Conservation (phyloP, 23 tunicate genomes). For the Oikopleura albicans region DNA sequence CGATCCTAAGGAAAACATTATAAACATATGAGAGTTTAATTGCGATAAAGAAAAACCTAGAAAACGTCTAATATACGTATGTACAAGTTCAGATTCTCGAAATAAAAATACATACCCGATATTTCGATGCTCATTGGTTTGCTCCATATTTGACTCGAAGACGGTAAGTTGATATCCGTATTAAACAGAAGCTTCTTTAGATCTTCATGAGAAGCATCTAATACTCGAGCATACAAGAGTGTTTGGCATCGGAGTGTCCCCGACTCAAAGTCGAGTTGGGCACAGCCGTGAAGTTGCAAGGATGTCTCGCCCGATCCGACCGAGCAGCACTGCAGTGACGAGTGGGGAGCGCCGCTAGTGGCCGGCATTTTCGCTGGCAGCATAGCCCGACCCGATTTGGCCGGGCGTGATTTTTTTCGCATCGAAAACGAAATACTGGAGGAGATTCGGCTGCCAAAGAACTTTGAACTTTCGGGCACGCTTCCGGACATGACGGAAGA, state of each 20-base stretch:
- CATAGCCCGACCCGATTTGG: neutral
- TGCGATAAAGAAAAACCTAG: too few relatives aligned
- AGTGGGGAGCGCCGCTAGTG: neutral
- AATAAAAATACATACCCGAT: neutral
- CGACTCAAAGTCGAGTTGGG: neutral
- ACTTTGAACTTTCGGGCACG: neutral
- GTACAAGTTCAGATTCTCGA: too few relatives aligned
- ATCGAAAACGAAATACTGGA: neutral
- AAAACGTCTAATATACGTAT: too few relatives aligned
- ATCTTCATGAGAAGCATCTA: neutral
- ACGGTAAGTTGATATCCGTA: neutral
- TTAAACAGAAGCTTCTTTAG: neutral
- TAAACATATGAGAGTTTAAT: too few relatives aligned
- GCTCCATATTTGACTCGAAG: neutral
- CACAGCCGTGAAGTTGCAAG: slow-evolving; percentile 11
- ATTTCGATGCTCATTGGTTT: neutral
- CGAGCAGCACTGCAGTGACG: neutral
- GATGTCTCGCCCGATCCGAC: neutral
- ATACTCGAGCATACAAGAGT: neutral
- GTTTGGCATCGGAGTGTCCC: neutral
- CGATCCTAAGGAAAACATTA: neutral
- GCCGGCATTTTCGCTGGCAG: neutral
- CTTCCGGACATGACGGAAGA: neutral
- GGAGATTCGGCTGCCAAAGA: neutral
- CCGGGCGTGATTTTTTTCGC: neutral